Base-by-base conservation (phyloP, 1,140 invertebrate genomes). In the Hylaeus anthracinus region DNA sequence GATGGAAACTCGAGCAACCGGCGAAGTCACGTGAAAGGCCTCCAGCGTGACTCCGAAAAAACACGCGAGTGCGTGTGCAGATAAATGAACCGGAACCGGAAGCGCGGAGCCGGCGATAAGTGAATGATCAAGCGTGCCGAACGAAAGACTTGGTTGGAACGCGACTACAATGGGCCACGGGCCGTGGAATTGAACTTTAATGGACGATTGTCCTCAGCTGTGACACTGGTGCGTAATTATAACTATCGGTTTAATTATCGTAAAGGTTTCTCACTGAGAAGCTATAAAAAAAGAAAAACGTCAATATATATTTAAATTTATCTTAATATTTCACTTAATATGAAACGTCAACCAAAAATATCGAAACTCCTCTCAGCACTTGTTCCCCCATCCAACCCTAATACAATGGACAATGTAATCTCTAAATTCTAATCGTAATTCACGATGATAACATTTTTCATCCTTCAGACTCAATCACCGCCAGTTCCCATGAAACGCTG, bases 1-100 rank as follows among this genome's bases (percentile, higher is more conserved):
- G 67, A 60, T 65, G 75, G 73, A 74, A 80, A 72, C 67, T 76
- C 63, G 55, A 37, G 48, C 65, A 39, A 55, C 51, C 26, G 14
- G 12, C 26, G 15, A 15, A 55, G 12, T 3, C 48, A 48, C 43
- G 41, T 14, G 69, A 26, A 51, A n/a, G 10, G 56, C 51, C 6
- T 56, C 55, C n/a, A 12, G 61, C 37, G 37, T 60, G 69, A 58
- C 43, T 45, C n/a, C 15, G n/a, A 39, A 72, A 82, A 79, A 70
- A 72, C 76, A 53, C 55, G 69, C 74, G 72, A 80, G 51, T 72
- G 72, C 61, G 56, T 81, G 71, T 8, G 55, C 55, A 75, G 82
- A 77, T 77, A 81, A 81, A 69, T 84, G 61, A 14, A 43, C 45
- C 82, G 79, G 82, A 76, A 84, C 60, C 79, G 82, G 82, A 84